Conservation (phyloP, 2,113 vertebrate genomes). For the Carassius carassius region DNA sequence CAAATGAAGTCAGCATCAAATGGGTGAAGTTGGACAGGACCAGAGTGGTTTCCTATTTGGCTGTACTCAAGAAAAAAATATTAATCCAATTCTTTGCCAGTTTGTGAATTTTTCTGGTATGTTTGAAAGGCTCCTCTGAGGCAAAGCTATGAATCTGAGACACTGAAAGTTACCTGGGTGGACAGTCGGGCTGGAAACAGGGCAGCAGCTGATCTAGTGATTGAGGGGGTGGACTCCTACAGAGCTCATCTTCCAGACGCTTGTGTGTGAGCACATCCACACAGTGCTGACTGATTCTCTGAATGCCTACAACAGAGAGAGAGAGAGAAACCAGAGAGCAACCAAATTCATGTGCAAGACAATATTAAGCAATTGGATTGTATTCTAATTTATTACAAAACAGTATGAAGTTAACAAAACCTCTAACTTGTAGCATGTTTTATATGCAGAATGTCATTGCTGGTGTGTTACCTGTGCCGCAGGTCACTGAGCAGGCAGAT, state of each 20-base stretch:
- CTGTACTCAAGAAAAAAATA: background rate
- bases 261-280: conserved; percentile 69
- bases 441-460: background rate
- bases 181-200: conserved; percentile 78
- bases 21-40: background rate
- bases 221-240: conserved; percentile 62
- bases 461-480: conserved; percentile 81
- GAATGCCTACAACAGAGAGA: conserved; percentile 71
- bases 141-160: background rate
- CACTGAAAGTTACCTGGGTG: conserved; percentile 70
- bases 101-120: background rate
- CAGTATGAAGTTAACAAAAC: too few species aligned
- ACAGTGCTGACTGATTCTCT: conserved; percentile 74
- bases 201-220: conserved; percentile 59
- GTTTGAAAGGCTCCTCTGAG: background rate
- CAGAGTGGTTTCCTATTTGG: background rate
- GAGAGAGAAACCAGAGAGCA: background rate
- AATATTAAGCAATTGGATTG: too few species aligned
- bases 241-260: conserved; percentile 69
- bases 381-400: too few species aligned
- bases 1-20: background rate
- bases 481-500: conserved; percentile 84
- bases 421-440: background rate
- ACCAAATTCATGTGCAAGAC: too few species aligned
- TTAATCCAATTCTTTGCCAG: too few species aligned